A percentile compares a stretch with the other conserved stretches of the same genome.
Evolutionary conservation across 2,113 vertebrate genomes (phyloP).

Genomic region (Dinomys branickii): DNA sequence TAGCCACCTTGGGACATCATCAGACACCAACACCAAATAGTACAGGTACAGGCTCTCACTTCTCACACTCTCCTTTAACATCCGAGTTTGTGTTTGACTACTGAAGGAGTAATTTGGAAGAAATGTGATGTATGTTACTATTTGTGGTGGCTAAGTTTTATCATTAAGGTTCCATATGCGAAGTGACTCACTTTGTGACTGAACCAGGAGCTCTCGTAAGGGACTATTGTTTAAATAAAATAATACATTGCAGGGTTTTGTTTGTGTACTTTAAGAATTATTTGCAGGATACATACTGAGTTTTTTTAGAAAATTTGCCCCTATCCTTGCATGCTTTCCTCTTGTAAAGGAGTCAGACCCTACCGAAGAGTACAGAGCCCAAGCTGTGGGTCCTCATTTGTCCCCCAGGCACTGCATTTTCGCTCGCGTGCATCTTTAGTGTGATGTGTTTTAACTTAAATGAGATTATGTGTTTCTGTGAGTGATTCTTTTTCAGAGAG

Average conservation of each 20-base stretch:
- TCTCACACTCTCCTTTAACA: background rate
- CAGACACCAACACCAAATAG: conserved; percentile 99
- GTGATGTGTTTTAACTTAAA: background rate
- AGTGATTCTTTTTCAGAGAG: conserved; percentile 7
- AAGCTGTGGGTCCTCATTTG: background rate
- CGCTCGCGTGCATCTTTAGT: background rate
- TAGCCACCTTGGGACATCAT: conserved; percentile 95
- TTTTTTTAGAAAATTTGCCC: background rate
- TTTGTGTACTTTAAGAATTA: conserved; percentile 26
- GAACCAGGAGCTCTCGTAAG: conserved; percentile 43
- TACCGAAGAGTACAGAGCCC: background rate
- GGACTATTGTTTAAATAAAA: conserved; percentile 40
- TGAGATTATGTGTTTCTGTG: background rate
- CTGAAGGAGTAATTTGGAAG: background rate
- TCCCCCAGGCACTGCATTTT: background rate
- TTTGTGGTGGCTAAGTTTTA: conserved; percentile 35
- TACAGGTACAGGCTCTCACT: conserved; percentile 91
- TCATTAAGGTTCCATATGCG: background rate
- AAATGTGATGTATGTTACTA: background rate
- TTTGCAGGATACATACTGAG: conserved; percentile 9
- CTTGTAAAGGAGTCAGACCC: background rate
- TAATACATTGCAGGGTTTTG: conserved; percentile 20
- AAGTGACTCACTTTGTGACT: conserved; percentile 36
- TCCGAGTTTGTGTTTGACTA: background rate
- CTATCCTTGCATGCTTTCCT: background rate